phyloP scores from a whole-genome alignment of 2,888 invertebrate species.

The Cryptocephalus moraei region DNA sequence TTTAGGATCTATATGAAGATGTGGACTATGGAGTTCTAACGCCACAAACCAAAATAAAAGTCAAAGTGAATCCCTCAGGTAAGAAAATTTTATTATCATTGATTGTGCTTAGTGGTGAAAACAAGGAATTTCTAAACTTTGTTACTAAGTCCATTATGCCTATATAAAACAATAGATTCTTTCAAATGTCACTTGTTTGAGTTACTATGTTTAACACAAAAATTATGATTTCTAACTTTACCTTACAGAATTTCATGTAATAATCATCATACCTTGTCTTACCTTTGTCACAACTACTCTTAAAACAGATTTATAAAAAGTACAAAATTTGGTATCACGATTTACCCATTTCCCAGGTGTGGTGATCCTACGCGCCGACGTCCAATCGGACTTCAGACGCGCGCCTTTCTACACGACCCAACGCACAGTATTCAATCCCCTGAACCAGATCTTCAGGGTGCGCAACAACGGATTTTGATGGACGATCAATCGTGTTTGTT shows the following conservation, averaged over 20 bases:
- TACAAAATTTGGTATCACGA: background rate
- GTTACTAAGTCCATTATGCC: too few relatives aligned
- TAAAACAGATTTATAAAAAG: background rate
- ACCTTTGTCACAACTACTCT: too few relatives aligned
- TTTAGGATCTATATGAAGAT: slow-evolving; percentile 79
- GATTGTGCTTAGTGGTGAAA: background rate
- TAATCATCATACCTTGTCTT: too few relatives aligned
- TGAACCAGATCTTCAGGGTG: slow-evolving; percentile 45
- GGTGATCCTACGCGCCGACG: slow-evolving; percentile 72
- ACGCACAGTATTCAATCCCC: slow-evolving; percentile 40
- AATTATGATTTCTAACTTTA: too few relatives aligned
- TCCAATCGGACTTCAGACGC: slow-evolving; percentile 43
- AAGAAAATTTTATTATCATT: slow-evolving; percentile 22
- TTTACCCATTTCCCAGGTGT: slow-evolving; percentile 47
- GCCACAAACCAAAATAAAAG: slow-evolving; percentile 82
- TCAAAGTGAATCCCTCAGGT: slow-evolving; percentile 88
- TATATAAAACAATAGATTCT: too few relatives aligned
- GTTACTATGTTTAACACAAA: too few relatives aligned
- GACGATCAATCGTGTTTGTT: slow-evolving; percentile 11
- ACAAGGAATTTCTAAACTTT: background rate
- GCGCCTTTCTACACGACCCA: slow-evolving; percentile 32
- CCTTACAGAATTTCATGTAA: too few relatives aligned
- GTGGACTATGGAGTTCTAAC: slow-evolving; percentile 77
- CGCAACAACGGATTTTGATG: slow-evolving; percentile 31
- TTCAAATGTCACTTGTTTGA: too few relatives aligned